Evolutionary conservation across 2,888 invertebrate genomes (phyloP).

Genomic region (Melipona bicolor): DNA sequence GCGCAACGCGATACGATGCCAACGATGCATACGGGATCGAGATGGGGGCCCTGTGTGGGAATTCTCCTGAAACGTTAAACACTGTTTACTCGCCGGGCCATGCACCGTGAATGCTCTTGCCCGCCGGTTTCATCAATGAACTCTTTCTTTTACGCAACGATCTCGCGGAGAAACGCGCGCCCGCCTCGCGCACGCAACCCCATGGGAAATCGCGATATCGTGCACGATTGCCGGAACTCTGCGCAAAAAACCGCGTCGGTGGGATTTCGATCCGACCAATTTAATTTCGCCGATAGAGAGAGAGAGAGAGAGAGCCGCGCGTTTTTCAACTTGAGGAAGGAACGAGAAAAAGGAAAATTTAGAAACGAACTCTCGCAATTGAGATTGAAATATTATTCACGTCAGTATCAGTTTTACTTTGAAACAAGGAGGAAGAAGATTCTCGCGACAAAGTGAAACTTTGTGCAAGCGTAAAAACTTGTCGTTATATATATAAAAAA

Average conservation of each 20-base stretch:
- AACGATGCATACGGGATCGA: slow-evolving; percentile 54
- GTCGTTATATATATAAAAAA: no score
- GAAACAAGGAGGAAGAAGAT: background rate
- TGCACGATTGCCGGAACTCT: background rate
- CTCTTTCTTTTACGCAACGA: slow-evolving; percentile 51
- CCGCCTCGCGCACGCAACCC: slow-evolving; percentile 34
- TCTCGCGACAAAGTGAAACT: background rate
- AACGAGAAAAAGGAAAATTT: background rate
- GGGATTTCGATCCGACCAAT: background rate
- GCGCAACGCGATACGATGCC: slow-evolving; percentile 77
- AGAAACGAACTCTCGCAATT: background rate
- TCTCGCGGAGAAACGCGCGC: slow-evolving; percentile 4
- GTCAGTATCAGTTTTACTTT: background rate
- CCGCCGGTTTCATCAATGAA: slow-evolving; percentile 48
- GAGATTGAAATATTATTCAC: background rate
- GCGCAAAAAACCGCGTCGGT: background rate
- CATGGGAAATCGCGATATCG: slow-evolving; percentile 45
- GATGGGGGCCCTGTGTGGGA: slow-evolving; percentile 66
- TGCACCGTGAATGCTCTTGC: slow-evolving; percentile 25
- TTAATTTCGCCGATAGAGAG: background rate
- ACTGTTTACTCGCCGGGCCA: slow-evolving; percentile 58
- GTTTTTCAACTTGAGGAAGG: no score
- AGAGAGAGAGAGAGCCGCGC: no score
- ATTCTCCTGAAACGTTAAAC: slow-evolving; percentile 69
- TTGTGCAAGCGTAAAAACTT: no score